Evolutionary conservation across 2,797 vertebrate genomes (phyloP), one percentile per base, ranked within the genome.

Genomic region (Hoplostethus mediterraneus): DNA sequence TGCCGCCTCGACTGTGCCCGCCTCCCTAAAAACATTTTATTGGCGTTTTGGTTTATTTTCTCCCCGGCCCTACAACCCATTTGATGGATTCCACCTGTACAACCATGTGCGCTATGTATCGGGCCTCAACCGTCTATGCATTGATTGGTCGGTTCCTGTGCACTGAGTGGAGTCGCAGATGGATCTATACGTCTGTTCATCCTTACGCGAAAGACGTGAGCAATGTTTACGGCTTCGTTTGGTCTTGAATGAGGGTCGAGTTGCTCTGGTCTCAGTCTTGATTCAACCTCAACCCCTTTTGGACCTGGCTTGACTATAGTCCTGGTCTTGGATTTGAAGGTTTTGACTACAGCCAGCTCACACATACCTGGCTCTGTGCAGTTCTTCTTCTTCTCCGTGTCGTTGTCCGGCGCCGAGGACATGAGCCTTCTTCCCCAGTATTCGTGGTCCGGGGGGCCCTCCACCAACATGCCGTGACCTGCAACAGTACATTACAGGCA

Each of bases 381-480:
- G 93, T 94, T 95, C 88, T 89, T 93, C 49, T 64, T 21, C 79
- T 87, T 21, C 21, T 21, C 81, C 0, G 93, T 94, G 38, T 83
- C 81, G 12, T 95, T 95, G 51, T 89, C 87, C 0, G 65, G 38
- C 5, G 3, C 44, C 0, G 81, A 88, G 16, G 94, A 91, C 95
- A 95, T 92, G 40, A 95, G 89, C 48, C 90, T 87, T 48, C 95
- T 88, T 3, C 95, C 94, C 94, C 94, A 95, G 82, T 76, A 87
- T 12, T 91, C 87, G 1, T 73, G 6, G 45, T 75, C 11, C 0
- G 79, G 77, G 54, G 85, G 88, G 33, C 67, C 91, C 40, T 92
- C 89, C 71, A 91, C 73, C 1, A 85, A 45, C 94, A 95, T 95
- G 30, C 94, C 94, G 21, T 95, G 91, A 12, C 95, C 95, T 95